A percentile compares a stretch with the other conserved stretches of the same genome.
Conservation (phyloP, 2,113 vertebrate genomes). For the Tricholaema leucomelas region DNA sequence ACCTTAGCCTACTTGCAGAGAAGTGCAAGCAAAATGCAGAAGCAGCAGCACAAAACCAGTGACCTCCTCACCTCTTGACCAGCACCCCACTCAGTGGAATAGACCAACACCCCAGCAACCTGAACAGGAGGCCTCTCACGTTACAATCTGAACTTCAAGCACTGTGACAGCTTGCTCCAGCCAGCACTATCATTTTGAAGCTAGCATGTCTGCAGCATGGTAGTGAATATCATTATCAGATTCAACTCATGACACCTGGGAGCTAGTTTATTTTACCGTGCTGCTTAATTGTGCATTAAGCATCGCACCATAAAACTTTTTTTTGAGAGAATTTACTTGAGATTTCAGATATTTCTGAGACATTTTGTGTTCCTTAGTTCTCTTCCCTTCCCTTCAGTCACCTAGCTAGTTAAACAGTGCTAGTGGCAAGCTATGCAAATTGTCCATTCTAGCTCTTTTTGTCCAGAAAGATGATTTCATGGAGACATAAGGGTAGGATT, state of each 20-base stretch:
- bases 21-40: too few species aligned
- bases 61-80: too few species aligned
- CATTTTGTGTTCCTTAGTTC: neutral
- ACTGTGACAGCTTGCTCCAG: too few species aligned
- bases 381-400: neutral
- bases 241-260: neutral
- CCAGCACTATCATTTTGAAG: too few species aligned
- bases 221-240: too few species aligned
- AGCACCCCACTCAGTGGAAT: too few species aligned
- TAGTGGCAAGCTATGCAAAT: neutral
- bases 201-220: too few species aligned
- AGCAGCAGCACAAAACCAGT: too few species aligned
- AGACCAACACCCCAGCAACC: too few species aligned
- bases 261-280: neutral
- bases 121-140: too few species aligned
- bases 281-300: neutral
- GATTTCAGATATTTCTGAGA: neutral
- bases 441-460: neutral
- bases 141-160: too few species aligned
- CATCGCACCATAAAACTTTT: neutral
- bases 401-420: constrained; percentile 1
- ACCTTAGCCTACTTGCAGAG: too few species aligned
- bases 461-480: constrained; percentile 1
- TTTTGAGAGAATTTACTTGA: neutral
- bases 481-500: neutral